A percentile compares a stretch with the other conserved stretches of the same genome.
Conservation (phyloP, 2,797 vertebrate species). For the Pipistrellus pipistrellus region DNA sequence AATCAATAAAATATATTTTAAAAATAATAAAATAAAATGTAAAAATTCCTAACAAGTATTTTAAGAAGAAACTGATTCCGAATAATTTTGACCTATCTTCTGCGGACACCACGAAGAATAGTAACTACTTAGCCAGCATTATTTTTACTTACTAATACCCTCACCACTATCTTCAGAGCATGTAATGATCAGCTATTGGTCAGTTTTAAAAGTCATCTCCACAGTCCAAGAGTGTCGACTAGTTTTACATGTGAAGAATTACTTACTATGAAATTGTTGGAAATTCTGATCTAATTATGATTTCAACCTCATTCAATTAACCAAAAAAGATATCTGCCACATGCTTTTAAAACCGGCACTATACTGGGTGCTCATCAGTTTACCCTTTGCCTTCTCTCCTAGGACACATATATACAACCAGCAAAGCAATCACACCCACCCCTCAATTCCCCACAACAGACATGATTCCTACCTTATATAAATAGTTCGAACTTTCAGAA, state of each 20-base stretch:
- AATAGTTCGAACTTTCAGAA: constrained; percentile 24
- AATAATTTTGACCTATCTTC: constrained; percentile 10
- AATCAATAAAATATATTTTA: too few species aligned
- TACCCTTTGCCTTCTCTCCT: background rate
- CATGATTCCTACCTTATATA: constrained; percentile 35
- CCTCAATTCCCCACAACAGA: background rate
- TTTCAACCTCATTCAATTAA: constrained; percentile 35
- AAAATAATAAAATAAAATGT: background rate
- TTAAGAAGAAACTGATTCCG: background rate
- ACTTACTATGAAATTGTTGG: background rate
- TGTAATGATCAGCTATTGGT: background rate
- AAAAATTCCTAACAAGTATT: background rate
- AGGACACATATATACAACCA: background rate
- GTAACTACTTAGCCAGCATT: background rate
- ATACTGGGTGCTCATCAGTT: background rate
- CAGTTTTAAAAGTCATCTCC: constrained; percentile 49
- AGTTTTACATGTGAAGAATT: constrained; percentile 12
- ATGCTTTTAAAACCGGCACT: constrained; percentile 12
- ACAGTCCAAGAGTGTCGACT: background rate
- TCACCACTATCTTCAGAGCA: background rate
- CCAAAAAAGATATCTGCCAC: background rate
- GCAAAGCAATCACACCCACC: background rate
- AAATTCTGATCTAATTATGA: background rate
- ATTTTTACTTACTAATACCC: background rate
- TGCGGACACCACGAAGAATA: background rate